Conservation (phyloP, 1,140 invertebrate species). For the Nylanderia fulva region DNA sequence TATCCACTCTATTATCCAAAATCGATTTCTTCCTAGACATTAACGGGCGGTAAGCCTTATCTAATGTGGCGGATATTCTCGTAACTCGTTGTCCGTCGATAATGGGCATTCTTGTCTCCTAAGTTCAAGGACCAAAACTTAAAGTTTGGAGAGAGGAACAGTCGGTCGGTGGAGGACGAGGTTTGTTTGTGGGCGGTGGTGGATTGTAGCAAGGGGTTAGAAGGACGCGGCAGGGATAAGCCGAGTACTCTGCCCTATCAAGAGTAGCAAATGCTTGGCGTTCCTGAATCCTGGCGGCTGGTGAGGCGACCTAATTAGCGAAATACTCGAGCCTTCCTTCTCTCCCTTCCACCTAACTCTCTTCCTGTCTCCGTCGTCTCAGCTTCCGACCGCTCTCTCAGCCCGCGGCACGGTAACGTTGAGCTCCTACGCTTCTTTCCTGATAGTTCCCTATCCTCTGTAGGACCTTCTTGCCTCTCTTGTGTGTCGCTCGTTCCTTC, state of each 20-base stretch:
- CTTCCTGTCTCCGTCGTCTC: neutral
- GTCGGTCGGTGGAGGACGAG: slow-evolving; percentile 12
- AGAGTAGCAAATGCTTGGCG: slow-evolving; percentile 81
- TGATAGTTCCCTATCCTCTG: slow-evolving; percentile 39
- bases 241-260: slow-evolving; percentile 67
- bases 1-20: neutral
- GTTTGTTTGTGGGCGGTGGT: slow-evolving; percentile 26
- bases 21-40: neutral
- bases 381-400: slow-evolving; percentile 7
- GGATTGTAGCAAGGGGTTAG: slow-evolving; percentile 26
- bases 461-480: slow-evolving; percentile 40
- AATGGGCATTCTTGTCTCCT: slow-evolving; percentile 34
- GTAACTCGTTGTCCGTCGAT: slow-evolving; percentile 11
- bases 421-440: slow-evolving; percentile 64
- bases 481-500: slow-evolving; percentile 41
- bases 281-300: slow-evolving; percentile 80
- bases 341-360: too few species aligned
- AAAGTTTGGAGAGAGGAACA: slow-evolving; percentile 43
- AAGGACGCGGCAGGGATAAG: slow-evolving; percentile 48
- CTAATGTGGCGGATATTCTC: neutral
- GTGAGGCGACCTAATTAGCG: slow-evolving; percentile 83
- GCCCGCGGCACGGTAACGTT: slow-evolving; percentile 30
- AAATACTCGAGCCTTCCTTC: slow-evolving; percentile 76
- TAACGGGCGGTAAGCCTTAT: neutral
- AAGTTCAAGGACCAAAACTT: slow-evolving; percentile 59